Base-by-base conservation (phyloP, 2,113 vertebrate species). In the Strix uralensis region DNA sequence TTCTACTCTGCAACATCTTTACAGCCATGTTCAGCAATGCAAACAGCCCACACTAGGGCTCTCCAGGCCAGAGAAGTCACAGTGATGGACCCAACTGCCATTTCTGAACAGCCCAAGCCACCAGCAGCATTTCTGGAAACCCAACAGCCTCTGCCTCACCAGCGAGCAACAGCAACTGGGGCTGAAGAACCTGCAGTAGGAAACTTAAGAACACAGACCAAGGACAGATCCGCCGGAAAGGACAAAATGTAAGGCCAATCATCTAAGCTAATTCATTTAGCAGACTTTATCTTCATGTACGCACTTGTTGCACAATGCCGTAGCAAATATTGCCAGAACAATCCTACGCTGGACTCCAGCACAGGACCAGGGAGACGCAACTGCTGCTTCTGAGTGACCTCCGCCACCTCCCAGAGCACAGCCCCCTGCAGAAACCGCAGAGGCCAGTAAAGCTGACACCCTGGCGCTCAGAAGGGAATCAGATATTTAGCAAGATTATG, bases 401-500 rank as follows among this genome's bases (percentile, higher is more conserved):
- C 71, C 11, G 21, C 58, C 86, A 92, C 81, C 83, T 92, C 77
- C 74, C 46, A 46, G 21, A 83, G 83, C 91, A 69, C 65, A 91
- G 38, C n/a, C 54, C 29, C 54, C 62, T 2, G 4, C 86, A 96
- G 69, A 81, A 97, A 90, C 55, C 71, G 78, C 70, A 73, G 87
- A 86, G 90, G 77, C 62, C 73, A 71, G 80, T 59, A 96, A 97
- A 95, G 75, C 87, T 70, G 69, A 88, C 92, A 84, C 89, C 81
- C 89, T 3, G 13, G 78, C 90, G 89, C 91, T 94, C 95, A 83
- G 86, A 81, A 97, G 94, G 89, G 91, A 96, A 96, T 91, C 83
- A 89, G 94, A 95, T 97, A 96, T 86, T 96, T 97, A 97, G 92
- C 83, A 95, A 97, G 96, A 97, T 96, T 97, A 96, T 29, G 52